These are phyloP conservation scores for Halcyon badia DNA, from an alignment of 2,797 vertebrate genomes.

Conservation along the genomic window DNA sequence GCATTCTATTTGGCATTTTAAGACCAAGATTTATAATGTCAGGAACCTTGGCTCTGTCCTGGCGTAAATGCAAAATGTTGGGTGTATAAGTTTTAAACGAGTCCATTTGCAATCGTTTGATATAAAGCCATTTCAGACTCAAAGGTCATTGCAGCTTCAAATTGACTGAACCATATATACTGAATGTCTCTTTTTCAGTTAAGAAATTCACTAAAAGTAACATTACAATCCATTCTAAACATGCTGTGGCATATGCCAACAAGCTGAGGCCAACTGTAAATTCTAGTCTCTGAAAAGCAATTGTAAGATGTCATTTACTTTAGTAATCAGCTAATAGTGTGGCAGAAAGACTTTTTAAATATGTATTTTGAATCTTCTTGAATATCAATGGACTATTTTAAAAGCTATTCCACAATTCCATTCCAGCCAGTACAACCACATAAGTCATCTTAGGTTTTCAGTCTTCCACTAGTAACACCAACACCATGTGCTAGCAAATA, in stretches of 20 bases:
- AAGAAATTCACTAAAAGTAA: neutral
- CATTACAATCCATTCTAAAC: neutral
- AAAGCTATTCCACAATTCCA: neutral
- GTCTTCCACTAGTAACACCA: neutral
- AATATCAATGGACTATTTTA: neutral
- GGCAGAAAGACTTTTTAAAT: neutral
- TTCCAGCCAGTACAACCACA: neutral
- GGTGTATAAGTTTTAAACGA: neutral
- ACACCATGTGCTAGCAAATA: neutral
- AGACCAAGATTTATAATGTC: constrained; percentile 19
- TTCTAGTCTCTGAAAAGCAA: neutral
- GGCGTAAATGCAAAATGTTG: neutral
- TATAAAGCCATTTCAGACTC: neutral
- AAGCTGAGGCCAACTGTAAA: neutral
- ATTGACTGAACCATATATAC: neutral
- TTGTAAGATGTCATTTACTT: neutral
- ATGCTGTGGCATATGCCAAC: neutral
- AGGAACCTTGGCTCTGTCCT: constrained; percentile 8
- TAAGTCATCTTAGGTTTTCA: neutral
- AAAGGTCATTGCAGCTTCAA: neutral
- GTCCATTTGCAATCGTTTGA: constrained; percentile 1
- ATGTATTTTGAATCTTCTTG: neutral
- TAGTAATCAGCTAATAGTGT: neutral
- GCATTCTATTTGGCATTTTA: neutral
- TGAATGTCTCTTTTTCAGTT: neutral